phyloP scores from a whole-genome alignment of 2,113 vertebrate genomes.

The Hyla sarda region DNA sequence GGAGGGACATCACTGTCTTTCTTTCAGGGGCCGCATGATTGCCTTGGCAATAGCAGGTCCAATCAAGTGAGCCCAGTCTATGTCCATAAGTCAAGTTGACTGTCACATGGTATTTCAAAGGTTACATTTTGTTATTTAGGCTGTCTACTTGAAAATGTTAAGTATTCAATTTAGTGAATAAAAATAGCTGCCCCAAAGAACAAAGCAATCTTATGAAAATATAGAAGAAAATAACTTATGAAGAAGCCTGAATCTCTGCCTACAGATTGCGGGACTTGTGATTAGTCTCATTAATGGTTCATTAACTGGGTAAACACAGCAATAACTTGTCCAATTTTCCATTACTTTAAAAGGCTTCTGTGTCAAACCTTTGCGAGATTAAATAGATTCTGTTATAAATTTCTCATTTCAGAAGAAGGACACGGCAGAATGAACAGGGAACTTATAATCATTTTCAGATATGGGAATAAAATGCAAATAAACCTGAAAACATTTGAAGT shows the following conservation, averaged over 20 bases:
- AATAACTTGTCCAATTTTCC: conserved; percentile 33
- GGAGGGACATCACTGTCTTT: no score
- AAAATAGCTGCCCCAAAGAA: neutral
- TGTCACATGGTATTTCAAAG: neutral
- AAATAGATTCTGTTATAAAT: neutral
- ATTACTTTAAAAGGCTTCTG: conserved; percentile 4
- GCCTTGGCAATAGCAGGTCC: neutral
- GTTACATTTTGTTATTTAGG: conserved; percentile 7
- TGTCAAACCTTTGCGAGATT: conserved; percentile 22
- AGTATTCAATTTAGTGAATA: conserved; percentile 13
- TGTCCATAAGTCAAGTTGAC: neutral
- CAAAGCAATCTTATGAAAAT: conserved; percentile 22
- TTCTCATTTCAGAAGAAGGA: neutral
- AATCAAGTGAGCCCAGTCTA: neutral
- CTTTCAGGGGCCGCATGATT: neutral
- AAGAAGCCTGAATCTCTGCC: neutral
- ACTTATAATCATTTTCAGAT: neutral
- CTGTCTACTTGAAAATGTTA: neutral
- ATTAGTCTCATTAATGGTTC: conserved; percentile 45
- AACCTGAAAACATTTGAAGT: conserved; percentile 25
- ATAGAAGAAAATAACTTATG: neutral
- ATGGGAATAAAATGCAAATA: conserved; percentile 35
- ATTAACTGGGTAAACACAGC: conserved; percentile 39
- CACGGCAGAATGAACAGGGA: conserved; percentile 13
- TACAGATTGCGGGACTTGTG: conserved; percentile 4